Evolutionary conservation across 2,797 vertebrate species (phyloP).

Genomic region (Myotis planiceps): DNA sequence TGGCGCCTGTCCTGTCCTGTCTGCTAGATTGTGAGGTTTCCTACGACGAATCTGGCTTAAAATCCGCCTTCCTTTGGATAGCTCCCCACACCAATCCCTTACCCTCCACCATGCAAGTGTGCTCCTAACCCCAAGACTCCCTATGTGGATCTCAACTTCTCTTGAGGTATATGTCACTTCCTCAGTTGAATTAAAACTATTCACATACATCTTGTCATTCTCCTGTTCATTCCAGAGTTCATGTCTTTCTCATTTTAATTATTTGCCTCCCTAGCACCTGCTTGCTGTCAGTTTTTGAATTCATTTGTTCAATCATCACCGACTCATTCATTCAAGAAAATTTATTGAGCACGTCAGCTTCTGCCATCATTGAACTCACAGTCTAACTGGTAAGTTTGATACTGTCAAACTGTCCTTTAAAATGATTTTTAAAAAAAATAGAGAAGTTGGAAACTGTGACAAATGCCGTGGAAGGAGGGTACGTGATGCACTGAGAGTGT

Average conservation of each 20-base stretch:
- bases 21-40: neutral
- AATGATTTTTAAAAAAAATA: neutral
- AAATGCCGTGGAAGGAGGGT: rapidly evolving
- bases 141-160: rapidly evolving
- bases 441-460: neutral
- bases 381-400: neutral
- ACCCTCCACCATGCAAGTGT: neutral
- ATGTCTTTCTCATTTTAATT: neutral
- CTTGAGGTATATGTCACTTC: rapidly evolving
- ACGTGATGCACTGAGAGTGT: neutral
- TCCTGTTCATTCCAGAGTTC: neutral
- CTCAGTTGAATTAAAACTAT: neutral
- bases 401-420: neutral
- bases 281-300: neutral
- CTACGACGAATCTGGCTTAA: neutral
- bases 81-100: neutral
- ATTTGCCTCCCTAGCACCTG: neutral
- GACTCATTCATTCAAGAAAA: neutral
- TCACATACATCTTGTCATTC: rapidly evolving
- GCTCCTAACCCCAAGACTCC: neutral
- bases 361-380: neutral
- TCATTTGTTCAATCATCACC: neutral
- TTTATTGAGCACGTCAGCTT: neutral
- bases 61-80: neutral
- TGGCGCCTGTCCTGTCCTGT: neutral